A percentile compares a stretch with the other conserved stretches of the same genome.
Conservation (phyloP, 2,888 invertebrate species). For the Harmothoe impar region DNA sequence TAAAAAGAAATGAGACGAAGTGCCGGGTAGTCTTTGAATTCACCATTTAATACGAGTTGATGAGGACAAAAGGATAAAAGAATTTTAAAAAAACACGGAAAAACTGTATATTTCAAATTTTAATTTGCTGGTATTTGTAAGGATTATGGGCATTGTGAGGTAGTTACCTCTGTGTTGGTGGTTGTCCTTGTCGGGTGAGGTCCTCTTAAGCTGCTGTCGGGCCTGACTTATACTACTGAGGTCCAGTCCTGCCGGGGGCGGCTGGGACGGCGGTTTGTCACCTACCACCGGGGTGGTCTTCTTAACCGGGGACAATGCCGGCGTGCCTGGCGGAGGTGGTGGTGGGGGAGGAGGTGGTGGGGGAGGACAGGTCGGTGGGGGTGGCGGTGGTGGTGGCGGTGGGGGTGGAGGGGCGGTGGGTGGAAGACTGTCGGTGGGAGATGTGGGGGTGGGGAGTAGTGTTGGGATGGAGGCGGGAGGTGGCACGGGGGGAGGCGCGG, state of each 20-base stretch:
- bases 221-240: constrained; percentile 36
- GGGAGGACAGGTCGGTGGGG: constrained; percentile 71
- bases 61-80: too few relatives aligned
- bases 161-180: constrained; percentile 7
- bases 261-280: background rate
- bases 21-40: too few relatives aligned
- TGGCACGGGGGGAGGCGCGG: constrained; percentile 66
- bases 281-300: background rate
- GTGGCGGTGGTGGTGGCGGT: constrained; percentile 68
- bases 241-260: background rate
- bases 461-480: constrained; percentile 62
- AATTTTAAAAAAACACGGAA: too few relatives aligned
- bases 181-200: constrained; percentile 60
- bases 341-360: constrained; percentile 64
- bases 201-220: constrained; percentile 69
- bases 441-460: constrained; percentile 62
- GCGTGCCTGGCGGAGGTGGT: constrained; percentile 68
- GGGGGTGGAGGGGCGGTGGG: constrained; percentile 65
- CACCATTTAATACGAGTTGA: too few relatives aligned
- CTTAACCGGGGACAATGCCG: constrained; percentile 17
- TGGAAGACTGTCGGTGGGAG: constrained; percentile 62
- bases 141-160: too few relatives aligned
- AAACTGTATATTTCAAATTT: too few relatives aligned
- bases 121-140: too few relatives aligned
- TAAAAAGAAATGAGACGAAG: too few relatives aligned